Evolutionary conservation across 2,888 invertebrate species (phyloP).

Genomic region (Pseudococcus jackbeardsleyi): DNA sequence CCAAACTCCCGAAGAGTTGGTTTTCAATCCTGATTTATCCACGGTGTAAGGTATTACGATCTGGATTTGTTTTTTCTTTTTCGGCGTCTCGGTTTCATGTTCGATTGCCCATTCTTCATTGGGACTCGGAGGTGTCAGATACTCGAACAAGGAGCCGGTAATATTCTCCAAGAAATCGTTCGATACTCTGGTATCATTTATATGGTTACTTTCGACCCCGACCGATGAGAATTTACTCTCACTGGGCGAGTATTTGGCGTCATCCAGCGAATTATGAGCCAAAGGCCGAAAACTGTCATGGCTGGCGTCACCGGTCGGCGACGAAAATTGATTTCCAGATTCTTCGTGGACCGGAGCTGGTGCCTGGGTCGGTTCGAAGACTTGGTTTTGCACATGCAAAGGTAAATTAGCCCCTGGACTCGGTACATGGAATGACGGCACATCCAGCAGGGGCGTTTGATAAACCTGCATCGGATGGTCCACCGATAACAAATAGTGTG

Average conservation of each 20-base stretch:
- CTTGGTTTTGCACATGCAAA: conserved; percentile 19
- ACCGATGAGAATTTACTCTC: conserved; percentile 58
- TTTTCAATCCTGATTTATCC: not conserved
- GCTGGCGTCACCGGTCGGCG: not conserved
- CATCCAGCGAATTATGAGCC: conserved; percentile 47
- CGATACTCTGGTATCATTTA: not conserved
- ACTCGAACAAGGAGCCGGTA: conserved; percentile 16
- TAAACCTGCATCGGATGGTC: conserved; percentile 81
- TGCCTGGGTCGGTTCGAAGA: not conserved
- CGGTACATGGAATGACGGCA: conserved; percentile 68
- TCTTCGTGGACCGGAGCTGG: conserved; percentile 3
- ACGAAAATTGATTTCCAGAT: not conserved
- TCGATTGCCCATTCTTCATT: conserved; percentile 42
- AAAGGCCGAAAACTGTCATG: not conserved
- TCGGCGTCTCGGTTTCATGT: conserved; percentile 67
- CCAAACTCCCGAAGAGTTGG: not conserved
- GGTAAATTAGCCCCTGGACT: not conserved
- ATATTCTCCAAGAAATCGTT: not conserved
- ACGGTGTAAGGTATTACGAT: conserved; percentile 86
- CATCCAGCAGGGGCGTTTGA: conserved; percentile 79
- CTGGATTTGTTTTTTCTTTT: conserved; percentile 79
- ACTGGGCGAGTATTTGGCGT: conserved; percentile 60
- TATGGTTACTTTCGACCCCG: not conserved
- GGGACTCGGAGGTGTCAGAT: conserved; percentile 46
- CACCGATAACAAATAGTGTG: conserved; percentile 79